A percentile compares a stretch with the other conserved stretches of the same genome.
Evolutionary conservation across 2,797 vertebrate genomes (phyloP).

Genomic region (Acipenser ruthenus): DNA sequence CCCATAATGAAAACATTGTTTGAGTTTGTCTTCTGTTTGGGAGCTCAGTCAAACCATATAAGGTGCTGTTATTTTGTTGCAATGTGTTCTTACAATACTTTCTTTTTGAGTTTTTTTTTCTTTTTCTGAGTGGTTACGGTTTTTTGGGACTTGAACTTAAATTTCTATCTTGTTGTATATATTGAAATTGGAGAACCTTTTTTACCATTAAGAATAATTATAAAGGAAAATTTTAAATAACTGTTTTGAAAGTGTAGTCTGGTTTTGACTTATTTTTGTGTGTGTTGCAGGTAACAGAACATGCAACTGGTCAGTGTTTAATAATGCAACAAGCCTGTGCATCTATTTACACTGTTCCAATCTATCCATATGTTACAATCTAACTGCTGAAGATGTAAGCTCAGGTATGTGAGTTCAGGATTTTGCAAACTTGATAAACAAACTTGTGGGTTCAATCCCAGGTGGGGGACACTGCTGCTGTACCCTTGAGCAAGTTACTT

Average conservation of each 20-base stretch:
- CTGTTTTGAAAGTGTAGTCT: too few species aligned
- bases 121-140: constrained; percentile 7
- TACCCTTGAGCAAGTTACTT: not conserved
- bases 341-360: constrained; percentile 23
- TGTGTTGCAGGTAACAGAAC: constrained; percentile 9
- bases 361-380: constrained; percentile 10
- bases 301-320: constrained; percentile 13
- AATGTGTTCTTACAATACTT: constrained; percentile 7
- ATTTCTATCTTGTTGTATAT: not conserved
- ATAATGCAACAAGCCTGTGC: constrained; percentile 13
- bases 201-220: not conserved
- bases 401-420: constrained; percentile 10
- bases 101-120: constrained; percentile 16
- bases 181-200: constrained; percentile 9
- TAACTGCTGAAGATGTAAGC: not conserved
- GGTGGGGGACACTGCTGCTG: too few species aligned
- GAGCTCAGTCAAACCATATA: too few species aligned
- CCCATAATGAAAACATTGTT: not conserved
- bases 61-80: too few species aligned
- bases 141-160: not conserved
- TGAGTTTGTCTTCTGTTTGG: too few species aligned
- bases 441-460: too few species aligned
- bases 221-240: not conserved
- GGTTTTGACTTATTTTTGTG: constrained; percentile 4
- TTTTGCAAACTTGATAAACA: too few species aligned